A percentile compares a stretch with the other conserved stretches of the same genome.
Conservation (phyloP, 2,797 vertebrate genomes). For the Myotis pilosus region DNA sequence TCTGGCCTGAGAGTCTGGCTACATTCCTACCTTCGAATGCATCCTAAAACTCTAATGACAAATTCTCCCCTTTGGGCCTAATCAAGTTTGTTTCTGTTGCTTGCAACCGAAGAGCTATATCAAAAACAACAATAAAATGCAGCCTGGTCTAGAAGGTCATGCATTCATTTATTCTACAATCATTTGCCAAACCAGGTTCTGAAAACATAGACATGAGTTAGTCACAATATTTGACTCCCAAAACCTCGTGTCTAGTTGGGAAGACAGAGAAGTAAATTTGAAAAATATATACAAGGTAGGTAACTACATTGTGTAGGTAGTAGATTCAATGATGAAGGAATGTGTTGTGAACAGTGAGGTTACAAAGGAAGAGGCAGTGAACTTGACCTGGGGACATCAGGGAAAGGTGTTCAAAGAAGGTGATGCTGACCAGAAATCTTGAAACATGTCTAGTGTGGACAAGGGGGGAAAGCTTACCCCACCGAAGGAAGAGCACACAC, state of each 20-base stretch:
- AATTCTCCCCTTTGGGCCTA: not conserved
- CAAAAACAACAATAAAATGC: conserved; percentile 27
- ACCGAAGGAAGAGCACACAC: not conserved
- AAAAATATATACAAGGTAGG: not conserved
- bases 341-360: not conserved
- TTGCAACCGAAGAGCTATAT: not conserved
- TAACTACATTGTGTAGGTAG: not conserved
- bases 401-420: not conserved
- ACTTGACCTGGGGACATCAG: not conserved
- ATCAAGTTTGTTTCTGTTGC: conserved; percentile 8
- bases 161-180: not conserved
- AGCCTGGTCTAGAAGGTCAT: not conserved
- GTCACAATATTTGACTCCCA: conserved; percentile 9
- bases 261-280: not conserved
- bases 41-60: not conserved
- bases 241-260: not conserved
- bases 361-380: not conserved
- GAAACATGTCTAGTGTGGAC: not conserved
- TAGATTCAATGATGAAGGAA: not conserved
- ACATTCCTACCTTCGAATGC: not conserved
- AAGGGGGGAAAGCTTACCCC: not conserved
- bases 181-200: not conserved
- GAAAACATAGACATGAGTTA: not conserved
- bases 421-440: not conserved
- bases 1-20: not conserved